phyloP scores from a whole-genome alignment of 2,797 vertebrate species.

The Rousettus madagascariensis region DNA sequence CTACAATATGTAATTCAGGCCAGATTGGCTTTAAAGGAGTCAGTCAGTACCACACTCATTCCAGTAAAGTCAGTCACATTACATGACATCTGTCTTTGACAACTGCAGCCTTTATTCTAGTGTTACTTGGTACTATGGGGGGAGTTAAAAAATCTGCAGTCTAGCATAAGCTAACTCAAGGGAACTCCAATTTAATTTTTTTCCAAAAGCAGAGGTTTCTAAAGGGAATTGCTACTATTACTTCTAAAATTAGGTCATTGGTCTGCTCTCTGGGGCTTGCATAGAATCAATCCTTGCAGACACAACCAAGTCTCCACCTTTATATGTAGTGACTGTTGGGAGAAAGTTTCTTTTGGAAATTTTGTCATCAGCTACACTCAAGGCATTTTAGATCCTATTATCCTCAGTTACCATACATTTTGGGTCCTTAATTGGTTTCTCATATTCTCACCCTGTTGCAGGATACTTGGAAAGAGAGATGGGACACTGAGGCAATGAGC shows the following conservation, averaged over 20 bases:
- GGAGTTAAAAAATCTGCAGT: neutral
- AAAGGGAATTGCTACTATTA: conserved; percentile 1
- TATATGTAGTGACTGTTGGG: neutral
- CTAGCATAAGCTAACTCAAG: neutral
- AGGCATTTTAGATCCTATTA: neutral
- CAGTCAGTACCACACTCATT: neutral
- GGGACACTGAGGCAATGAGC: too few relatives aligned
- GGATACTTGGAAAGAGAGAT: too few relatives aligned
- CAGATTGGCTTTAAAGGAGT: conserved; percentile 20
- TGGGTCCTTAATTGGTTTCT: neutral
- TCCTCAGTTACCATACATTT: neutral
- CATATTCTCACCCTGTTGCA: neutral
- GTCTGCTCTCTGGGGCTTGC: neutral
- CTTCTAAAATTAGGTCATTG: neutral
- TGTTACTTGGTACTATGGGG: neutral
- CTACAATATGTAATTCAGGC: neutral
- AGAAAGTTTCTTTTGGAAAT: neutral
- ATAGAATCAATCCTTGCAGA: neutral
- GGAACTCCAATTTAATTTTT: conserved; percentile 1
- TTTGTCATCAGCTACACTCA: neutral
- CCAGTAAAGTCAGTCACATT: neutral
- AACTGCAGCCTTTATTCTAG: neutral
- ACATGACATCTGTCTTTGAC: neutral
- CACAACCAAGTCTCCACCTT: neutral
- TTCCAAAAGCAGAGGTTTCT: neutral